A percentile compares a stretch with the other conserved stretches of the same genome.
These are phyloP conservation scores for Parascotia fuliginaria DNA, from an alignment of 2,888 invertebrate species.

Conservation along the genomic window DNA sequence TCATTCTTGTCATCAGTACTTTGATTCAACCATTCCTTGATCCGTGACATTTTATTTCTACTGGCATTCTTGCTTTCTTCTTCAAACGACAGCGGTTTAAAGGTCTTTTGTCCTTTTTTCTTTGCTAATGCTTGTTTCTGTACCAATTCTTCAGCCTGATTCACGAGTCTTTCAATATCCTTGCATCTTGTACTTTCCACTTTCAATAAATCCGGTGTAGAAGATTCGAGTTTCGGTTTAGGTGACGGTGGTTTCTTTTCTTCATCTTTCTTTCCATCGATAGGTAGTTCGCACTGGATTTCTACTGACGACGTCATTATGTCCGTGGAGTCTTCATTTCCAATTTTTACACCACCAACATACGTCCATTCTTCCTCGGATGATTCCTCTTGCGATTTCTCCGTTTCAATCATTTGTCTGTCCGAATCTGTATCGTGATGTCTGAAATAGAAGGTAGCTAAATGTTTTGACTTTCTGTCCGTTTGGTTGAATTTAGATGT, in stretches of 20 bases:
- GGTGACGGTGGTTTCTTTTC: conserved; percentile 56
- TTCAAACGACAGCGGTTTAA: conserved; percentile 83
- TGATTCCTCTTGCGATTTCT: conserved; percentile 78
- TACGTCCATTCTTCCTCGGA: conserved; percentile 89
- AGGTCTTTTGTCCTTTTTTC: conserved; percentile 74
- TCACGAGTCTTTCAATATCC: conserved; percentile 91
- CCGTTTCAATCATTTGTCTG: conserved; percentile 85
- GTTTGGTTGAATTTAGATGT: conserved; percentile 89
- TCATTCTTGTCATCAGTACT: conserved; percentile 74
- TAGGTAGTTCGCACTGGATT: conserved; percentile 76
- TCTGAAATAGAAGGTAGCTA: conserved; percentile 93
- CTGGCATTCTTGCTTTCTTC: conserved; percentile 78
- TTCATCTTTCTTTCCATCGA: conserved; percentile 64
- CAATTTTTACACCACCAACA: conserved; percentile 78
- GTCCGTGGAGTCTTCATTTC: conserved; percentile 77
- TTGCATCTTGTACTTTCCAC: conserved; percentile 82
- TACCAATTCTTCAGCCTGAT: conserved; percentile 93
- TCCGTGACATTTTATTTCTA: conserved; percentile 87
- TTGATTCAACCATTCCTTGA: conserved; percentile 90
- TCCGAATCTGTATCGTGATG: conserved; percentile 95
- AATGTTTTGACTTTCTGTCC: conserved; percentile 92
- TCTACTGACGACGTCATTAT: conserved; percentile 83
- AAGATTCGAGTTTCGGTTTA: conserved; percentile 70
- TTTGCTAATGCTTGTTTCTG: conserved; percentile 85
- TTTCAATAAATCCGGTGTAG: conserved; percentile 78